Evolutionary conservation across 2,797 vertebrate genomes (phyloP), one percentile per base, ranked within the genome.

Genomic region (Acropternis orthonyx): DNA sequence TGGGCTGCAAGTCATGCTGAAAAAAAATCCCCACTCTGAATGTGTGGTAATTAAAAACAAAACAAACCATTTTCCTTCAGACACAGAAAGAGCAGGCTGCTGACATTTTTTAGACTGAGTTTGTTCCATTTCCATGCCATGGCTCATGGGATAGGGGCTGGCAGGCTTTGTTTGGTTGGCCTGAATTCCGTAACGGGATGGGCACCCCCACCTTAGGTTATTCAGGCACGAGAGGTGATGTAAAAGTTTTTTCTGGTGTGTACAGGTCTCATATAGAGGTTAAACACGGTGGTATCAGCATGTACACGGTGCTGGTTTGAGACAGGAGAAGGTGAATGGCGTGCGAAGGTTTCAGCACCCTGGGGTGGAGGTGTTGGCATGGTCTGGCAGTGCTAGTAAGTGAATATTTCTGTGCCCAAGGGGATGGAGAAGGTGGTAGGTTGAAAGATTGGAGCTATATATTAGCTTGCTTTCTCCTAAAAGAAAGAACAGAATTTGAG

Each of bases 81-180:
- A 74, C 16, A 28, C 37, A 72, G 39, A 37, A 36, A 55, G 48
- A 74, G 22, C 6, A 75, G 63, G n/a, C 27, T 32, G 43, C 36
- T 86, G 62, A 63, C 12, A 30, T 34, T 76, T 66, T 62, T 80
- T 73, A 41, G 73, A 24, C 12, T 0, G 4, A 65, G 20, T 5
- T 51, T 32, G 12, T 43, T 68, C 62, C 1, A 0, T 49, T 81
- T 88, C 17, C 26, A 49, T 16, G 20, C 7, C 0, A 0, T 3
- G 18, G 34, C 18, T 63, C 74, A 22, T 3, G 11, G 46, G 32
- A 22, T 5, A 43, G 63, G 11, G 11, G 4, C 28, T 63, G 56
- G 23, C 17, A 36, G 7, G 28, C 30, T 62, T 92, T 68, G 26
- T 10, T 21, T 37, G 10, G 17, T 27, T 61, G 54, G 6, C 24